These are phyloP conservation scores for Leptopilina clavipes DNA, from an alignment of 1,140 invertebrate genomes.

Conservation along the genomic window DNA sequence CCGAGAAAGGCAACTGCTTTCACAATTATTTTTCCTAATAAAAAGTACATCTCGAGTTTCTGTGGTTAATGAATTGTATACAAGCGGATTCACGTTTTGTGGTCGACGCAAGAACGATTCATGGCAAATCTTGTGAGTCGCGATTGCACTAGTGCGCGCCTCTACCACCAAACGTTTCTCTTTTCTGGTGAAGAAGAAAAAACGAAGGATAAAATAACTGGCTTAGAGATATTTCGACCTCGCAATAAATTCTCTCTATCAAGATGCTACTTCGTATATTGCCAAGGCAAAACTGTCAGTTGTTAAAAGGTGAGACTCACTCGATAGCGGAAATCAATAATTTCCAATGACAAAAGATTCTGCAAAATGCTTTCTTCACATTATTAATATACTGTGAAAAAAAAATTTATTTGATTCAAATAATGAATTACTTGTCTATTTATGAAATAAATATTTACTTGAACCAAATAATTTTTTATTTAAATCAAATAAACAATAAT, in stretches of 20 bases:
- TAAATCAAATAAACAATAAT: too few species aligned
- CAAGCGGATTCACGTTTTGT: slow-evolving; percentile 36
- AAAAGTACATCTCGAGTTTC: neutral
- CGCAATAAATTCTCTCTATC: slow-evolving; percentile 55
- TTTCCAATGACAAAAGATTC: neutral
- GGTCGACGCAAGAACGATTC: slow-evolving; percentile 45
- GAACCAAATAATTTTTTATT: too few species aligned
- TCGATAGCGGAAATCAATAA: neutral
- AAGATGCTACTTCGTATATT: slow-evolving; percentile 45
- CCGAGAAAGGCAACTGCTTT: neutral
- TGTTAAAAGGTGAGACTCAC: slow-evolving; percentile 18
- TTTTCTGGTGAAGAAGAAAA: neutral
- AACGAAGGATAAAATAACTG: slow-evolving; percentile 5
- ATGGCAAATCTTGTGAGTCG: slow-evolving; percentile 49
- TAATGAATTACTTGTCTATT: too few species aligned
- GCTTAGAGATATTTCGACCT: slow-evolving; percentile 45
- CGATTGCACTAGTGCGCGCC: slow-evolving; percentile 48
- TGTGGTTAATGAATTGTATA: slow-evolving; percentile 48
- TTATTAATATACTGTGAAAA: too few species aligned
- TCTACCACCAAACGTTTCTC: slow-evolving; percentile 46
- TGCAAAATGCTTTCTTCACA: neutral
- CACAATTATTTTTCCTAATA: slow-evolving; percentile 30
- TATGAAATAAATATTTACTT: too few species aligned
- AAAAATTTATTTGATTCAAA: too few species aligned
- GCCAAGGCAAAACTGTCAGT: neutral